Evolutionary conservation across 92 coral and sea anemone species (phyloP), one percentile per base, ranked within the genome.

Genomic region (Pocillopora grandis): DNA sequence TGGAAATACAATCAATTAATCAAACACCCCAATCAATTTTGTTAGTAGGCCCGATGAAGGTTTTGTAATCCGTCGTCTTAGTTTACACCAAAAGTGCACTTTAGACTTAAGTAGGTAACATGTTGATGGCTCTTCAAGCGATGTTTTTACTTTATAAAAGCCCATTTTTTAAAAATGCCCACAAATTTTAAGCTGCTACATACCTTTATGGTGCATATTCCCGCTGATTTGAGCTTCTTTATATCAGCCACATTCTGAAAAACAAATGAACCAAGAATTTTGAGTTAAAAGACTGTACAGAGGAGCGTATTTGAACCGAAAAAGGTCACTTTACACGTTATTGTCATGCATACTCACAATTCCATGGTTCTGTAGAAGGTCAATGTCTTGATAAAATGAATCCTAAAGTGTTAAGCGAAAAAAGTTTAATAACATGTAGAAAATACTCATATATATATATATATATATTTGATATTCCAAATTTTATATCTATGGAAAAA

Each of bases 121-220:
- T 23, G 27, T 27, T 27, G 52, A 42, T 42, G 52, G 52, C 52
- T 42, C 52, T 42, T 42, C 52, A 42, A 3, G 8, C 52, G 52
- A 42, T 42, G 52, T 42, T 42, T 42, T 0, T 7, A 42, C 52
- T 3, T 42, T 42, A 7, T 3, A 42, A 42, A 42, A 42, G 8
- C 52, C 52, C 52, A 42, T 42, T 42, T 42, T 42, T 42, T 3
- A 42, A 42, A 7, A 42, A 42, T 2, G 8, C 52, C 52, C 8
- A 42, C 5, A 42, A 42, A 42, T 13, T 23, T 5, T 37, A 68
- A 37, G 62, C 10, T 20, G 10, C 21, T 9, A 4, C 57, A 62
- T 84, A 96, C 98, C 95, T 94, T 96, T 52, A 96, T 86, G 11
- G 98, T 96, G 77, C 97, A 93, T 35, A 96, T 96, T 49, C 98